Percentiles rank a stretch among this genome's conserved stretches.
phyloP scores from a whole-genome alignment of 64 coral and sea anemone species.

The Trachythela sp. region DNA sequence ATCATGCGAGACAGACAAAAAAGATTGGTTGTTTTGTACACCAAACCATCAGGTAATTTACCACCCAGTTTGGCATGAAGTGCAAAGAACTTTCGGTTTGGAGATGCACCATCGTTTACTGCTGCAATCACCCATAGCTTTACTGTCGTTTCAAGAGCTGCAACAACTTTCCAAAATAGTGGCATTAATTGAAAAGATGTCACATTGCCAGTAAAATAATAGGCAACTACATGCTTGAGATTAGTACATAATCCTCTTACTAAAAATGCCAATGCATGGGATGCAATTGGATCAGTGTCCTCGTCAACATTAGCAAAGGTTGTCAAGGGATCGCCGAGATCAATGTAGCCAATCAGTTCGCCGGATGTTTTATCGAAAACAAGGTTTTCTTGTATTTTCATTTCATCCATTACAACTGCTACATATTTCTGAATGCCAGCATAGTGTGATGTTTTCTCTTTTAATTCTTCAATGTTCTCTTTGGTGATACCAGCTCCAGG shows the following conservation, averaged over 20 bases:
- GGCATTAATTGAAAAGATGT: no score
- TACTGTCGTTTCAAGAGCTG: neutral
- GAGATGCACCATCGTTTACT: conserved; percentile 32
- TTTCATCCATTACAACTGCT: conserved; percentile 24
- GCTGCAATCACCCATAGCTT: conserved; percentile 36
- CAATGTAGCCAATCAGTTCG: conserved; percentile 23
- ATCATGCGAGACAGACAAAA: neutral
- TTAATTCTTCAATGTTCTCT: neutral
- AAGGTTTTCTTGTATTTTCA: conserved; percentile 12
- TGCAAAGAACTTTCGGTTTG: neutral
- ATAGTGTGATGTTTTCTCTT: neutral
- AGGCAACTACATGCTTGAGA: no score
- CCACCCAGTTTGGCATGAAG: neutral
- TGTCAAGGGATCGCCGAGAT: conserved; percentile 15
- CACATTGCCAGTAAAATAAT: no score
- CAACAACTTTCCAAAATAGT: conserved; percentile 31
- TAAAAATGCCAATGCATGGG: no score
- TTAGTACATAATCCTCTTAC: no score
- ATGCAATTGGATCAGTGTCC: neutral
- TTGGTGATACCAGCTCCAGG: neutral
- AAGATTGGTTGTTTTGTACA: conserved; percentile 30
- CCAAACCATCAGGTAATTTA: neutral
- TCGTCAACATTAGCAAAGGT: conserved; percentile 22
- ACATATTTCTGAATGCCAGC: neutral
- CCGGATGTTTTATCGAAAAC: conserved; percentile 17